phyloP scores from a whole-genome alignment of 2,797 vertebrate species.

The Spinus olivaceus region DNA sequence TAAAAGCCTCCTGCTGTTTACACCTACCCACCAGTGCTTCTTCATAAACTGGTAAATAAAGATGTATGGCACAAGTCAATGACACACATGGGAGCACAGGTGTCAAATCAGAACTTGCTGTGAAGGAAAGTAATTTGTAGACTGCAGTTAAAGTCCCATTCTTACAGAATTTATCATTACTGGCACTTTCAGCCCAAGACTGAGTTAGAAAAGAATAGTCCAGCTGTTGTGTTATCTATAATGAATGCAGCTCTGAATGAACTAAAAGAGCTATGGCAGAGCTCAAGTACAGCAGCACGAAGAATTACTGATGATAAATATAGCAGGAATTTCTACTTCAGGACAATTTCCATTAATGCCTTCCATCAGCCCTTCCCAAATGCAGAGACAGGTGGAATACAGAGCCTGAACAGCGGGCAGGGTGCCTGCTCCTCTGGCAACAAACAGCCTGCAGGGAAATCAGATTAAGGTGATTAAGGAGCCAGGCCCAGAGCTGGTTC shows the following conservation, averaged over 20 bases:
- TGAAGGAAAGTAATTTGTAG: background rate
- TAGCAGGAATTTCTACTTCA: background rate
- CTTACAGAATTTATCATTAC: background rate
- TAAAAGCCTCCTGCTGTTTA: background rate
- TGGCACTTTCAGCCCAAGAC: background rate
- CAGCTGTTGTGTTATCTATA: background rate
- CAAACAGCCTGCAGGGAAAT: constrained; percentile 15
- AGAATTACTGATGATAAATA: background rate
- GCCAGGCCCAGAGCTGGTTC: background rate
- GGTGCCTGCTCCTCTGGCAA: constrained; percentile 10
- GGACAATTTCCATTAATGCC: background rate
- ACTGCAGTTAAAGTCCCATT: background rate
- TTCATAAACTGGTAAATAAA: background rate
- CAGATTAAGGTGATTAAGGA: constrained; percentile 38
- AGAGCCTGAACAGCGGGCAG: background rate
- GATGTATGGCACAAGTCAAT: background rate
- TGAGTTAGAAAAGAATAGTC: background rate
- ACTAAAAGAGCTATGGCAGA: background rate
- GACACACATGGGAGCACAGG: background rate
- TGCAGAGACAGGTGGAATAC: background rate
- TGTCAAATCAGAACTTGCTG: background rate
- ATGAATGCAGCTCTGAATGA: background rate
- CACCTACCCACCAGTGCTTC: background rate
- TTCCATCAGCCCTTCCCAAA: background rate
- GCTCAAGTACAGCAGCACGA: background rate